phyloP scores from a whole-genome alignment of 2,888 invertebrate species.

The Caenorhabditis uteleia region DNA sequence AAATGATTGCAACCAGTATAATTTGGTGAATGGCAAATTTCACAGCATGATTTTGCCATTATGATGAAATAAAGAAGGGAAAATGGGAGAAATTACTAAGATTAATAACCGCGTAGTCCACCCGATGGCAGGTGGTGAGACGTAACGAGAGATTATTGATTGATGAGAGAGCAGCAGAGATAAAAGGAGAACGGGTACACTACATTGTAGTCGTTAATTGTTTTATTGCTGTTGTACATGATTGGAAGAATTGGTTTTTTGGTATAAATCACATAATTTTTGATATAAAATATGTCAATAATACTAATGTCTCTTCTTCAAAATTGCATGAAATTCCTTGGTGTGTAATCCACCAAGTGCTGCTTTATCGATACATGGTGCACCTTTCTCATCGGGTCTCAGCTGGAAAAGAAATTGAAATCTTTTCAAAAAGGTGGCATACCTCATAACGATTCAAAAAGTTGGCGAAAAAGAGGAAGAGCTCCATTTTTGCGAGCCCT shows the following conservation, averaged over 20 bases:
- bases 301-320: conserved; percentile 3
- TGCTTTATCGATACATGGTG: conserved; percentile 25
- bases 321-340: conserved; percentile 8
- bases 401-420: conserved; percentile 5
- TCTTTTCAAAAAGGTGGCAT: neutral
- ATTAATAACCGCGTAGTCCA: too few species aligned
- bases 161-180: too few species aligned
- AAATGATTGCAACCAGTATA: conserved; percentile 29
- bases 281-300: too few species aligned
- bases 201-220: too few species aligned
- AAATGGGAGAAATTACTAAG: neutral
- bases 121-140: too few species aligned
- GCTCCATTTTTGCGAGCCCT: conserved; percentile 29
- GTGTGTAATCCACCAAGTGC: conserved; percentile 16
- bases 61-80: neutral
- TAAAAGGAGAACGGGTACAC: too few species aligned
- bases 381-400: conserved; percentile 12
- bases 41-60: conserved; percentile 8
- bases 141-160: too few species aligned
- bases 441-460: conserved; percentile 33
- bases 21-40: conserved; percentile 11
- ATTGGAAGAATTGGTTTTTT: too few species aligned
- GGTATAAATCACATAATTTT: too few species aligned
- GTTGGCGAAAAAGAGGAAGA: conserved; percentile 33
- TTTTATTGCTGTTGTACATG: too few species aligned